Percentiles rank a stretch among this genome's conserved stretches.
These are phyloP conservation scores for Serinus canaria DNA, from an alignment of 2,113 vertebrate species.

Conservation along the genomic window DNA sequence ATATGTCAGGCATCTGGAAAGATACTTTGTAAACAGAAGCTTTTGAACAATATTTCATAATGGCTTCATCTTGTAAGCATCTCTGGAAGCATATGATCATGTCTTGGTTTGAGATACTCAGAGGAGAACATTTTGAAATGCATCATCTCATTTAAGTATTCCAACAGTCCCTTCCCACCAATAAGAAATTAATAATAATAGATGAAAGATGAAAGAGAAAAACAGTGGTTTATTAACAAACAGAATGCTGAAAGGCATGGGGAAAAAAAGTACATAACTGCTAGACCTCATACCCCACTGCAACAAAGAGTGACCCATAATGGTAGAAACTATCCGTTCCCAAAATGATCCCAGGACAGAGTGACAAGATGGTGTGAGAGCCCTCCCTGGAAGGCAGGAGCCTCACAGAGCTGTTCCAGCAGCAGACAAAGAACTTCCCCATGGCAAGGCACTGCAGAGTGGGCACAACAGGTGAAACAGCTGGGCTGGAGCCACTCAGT, in stretches of 20 bases:
- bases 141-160: neutral
- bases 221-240: neutral
- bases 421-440: neutral
- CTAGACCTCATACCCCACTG: neutral
- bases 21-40: neutral
- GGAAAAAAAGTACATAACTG: neutral
- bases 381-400: neutral
- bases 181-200: neutral
- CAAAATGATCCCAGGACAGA: accelerated
- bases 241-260: accelerated
- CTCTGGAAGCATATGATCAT: neutral
- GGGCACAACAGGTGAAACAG: neutral
- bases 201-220: neutral
- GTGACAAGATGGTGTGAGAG: neutral
- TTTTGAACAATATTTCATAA: neutral
- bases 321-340: accelerated
- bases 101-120: neutral
- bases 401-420: neutral
- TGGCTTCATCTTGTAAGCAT: neutral
- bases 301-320: neutral
- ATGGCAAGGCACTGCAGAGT: neutral
- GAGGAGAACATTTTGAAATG: neutral
- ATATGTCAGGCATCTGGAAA: neutral
- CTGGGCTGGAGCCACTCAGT: neutral
- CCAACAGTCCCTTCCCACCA: neutral